phyloP scores from a whole-genome alignment of 1,140 invertebrate species.

The Ostrea denselamellosa region DNA sequence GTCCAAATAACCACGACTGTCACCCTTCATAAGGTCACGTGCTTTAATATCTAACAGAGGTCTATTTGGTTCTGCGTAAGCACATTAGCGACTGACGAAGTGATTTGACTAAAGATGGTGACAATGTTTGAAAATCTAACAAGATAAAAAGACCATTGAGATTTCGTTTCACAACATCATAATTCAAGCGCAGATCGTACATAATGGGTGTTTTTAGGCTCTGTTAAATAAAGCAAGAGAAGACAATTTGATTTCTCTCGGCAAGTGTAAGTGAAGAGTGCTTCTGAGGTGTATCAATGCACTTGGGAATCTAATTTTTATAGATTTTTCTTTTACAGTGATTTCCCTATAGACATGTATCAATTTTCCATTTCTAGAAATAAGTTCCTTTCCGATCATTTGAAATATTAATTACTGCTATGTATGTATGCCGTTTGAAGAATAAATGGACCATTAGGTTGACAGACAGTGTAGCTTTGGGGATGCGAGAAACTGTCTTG shows the following conservation, averaged over 20 bases:
- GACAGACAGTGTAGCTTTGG: background rate
- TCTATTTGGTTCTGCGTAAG: background rate
- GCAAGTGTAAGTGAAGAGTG: constrained; percentile 13
- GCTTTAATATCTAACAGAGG: background rate
- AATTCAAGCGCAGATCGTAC: constrained; percentile 10
- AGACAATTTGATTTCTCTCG: constrained; percentile 27
- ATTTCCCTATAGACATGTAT: constrained; percentile 27
- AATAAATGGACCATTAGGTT: background rate
- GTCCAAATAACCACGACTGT: background rate
- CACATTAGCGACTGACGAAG: background rate
- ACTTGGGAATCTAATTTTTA: constrained; percentile 25
- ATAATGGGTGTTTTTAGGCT: constrained; percentile 20
- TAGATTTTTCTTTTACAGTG: constrained; percentile 25
- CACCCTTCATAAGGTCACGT: background rate
- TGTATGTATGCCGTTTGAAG: background rate
- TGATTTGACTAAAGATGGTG: background rate
- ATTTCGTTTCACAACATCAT: constrained; percentile 19
- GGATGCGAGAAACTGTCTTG: background rate
- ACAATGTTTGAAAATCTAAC: constrained; percentile 38
- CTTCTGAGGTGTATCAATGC: constrained; percentile 22
- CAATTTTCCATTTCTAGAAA: constrained; percentile 33
- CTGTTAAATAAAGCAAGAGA: background rate
- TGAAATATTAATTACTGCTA: constrained; percentile 22
- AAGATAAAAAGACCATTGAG: constrained; percentile 14
- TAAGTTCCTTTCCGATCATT: background rate